Conservation (phyloP, 2,888 invertebrate species). For the Scaptomyza tumidula region DNA sequence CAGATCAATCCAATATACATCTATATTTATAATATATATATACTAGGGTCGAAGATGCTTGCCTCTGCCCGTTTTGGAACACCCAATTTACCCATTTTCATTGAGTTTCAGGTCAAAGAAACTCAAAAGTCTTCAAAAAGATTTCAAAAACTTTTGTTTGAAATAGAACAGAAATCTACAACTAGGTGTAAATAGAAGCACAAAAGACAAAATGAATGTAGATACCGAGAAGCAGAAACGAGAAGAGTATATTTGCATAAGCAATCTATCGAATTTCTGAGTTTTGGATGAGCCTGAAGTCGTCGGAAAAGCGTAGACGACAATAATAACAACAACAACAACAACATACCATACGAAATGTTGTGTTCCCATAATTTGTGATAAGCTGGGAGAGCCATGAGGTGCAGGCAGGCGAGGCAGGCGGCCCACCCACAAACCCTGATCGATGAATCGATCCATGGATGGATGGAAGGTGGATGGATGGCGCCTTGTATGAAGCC, state of each 20-base stretch:
- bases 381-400: slow-evolving; percentile 39
- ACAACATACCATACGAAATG: slow-evolving; percentile 11
- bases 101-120: too few relatives aligned
- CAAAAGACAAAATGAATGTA: too few relatives aligned
- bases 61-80: too few relatives aligned
- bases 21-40: too few relatives aligned
- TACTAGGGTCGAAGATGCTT: too few relatives aligned
- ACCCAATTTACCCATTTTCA: too few relatives aligned
- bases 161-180: not conserved
- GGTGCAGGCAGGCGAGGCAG: slow-evolving; percentile 23
- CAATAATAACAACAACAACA: slow-evolving; percentile 14
- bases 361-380: slow-evolving; percentile 59
- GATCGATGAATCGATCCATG: slow-evolving; percentile 4
- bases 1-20: too few relatives aligned
- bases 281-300: slow-evolving; percentile 18
- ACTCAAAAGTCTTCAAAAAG: too few relatives aligned
- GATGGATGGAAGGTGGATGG: slow-evolving; percentile 16
- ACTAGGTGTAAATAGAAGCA: too few relatives aligned
- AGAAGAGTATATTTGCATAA: slow-evolving; percentile 32
- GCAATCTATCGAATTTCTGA: slow-evolving; percentile 7
- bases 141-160: not conserved
- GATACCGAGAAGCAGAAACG: not conserved
- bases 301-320: not conserved
- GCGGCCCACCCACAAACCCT: slow-evolving; percentile 39
- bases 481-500: slow-evolving; percentile 49